These are phyloP conservation scores for Anthophora plumipes DNA, from an alignment of 2,888 invertebrate genomes.

Conservation along the genomic window DNA sequence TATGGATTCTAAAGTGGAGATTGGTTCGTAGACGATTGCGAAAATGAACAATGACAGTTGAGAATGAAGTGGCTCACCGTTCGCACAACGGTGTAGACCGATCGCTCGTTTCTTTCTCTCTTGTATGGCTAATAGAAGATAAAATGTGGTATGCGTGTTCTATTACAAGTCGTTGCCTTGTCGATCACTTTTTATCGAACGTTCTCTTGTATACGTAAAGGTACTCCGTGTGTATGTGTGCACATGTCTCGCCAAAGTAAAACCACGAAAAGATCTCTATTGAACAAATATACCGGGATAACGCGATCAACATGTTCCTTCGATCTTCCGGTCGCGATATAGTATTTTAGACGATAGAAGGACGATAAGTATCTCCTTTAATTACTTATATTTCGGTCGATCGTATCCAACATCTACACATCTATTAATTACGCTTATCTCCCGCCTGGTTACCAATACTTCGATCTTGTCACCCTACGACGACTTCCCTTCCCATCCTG, in stretches of 20 bases:
- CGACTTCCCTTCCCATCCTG: neutral
- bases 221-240: neutral
- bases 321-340: neutral
- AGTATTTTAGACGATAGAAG: neutral
- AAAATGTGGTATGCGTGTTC: neutral
- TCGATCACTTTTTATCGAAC: neutral
- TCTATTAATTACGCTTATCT: neutral
- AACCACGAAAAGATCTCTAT: too few relatives aligned
- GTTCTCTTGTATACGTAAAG: neutral
- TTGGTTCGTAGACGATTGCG: neutral
- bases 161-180: neutral
- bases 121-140: neutral
- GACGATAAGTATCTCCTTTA: slow-evolving; percentile 19
- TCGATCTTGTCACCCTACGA: too few relatives aligned
- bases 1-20: neutral
- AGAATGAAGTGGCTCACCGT: neutral
- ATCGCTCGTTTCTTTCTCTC: too few relatives aligned
- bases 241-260: neutral
- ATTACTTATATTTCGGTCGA: neutral
- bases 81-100: too few relatives aligned
- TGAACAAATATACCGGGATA: too few relatives aligned
- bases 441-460: neutral
- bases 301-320: neutral
- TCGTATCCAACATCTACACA: neutral
- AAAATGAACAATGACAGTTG: too few relatives aligned